phyloP scores from a whole-genome alignment of 2,888 invertebrate species.

The Rhagonycha lutea region DNA sequence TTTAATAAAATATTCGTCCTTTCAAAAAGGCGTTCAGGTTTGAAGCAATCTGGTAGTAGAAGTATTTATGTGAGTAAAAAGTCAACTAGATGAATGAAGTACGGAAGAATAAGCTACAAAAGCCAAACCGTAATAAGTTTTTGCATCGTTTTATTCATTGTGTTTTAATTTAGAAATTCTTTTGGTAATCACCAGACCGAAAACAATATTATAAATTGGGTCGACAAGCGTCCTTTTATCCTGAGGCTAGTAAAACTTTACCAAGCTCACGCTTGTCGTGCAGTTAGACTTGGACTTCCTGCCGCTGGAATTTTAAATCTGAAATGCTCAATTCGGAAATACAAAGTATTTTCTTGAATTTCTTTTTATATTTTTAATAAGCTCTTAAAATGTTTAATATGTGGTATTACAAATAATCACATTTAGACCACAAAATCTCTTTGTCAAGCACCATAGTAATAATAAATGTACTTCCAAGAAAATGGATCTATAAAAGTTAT shows the following conservation, averaged over 20 bases:
- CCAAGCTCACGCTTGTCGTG: neutral
- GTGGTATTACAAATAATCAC: too few species aligned
- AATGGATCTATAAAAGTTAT: too few species aligned
- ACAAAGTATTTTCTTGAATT: too few species aligned
- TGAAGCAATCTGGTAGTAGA: neutral
- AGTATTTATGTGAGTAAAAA: neutral
- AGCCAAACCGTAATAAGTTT: slow-evolving; percentile 43
- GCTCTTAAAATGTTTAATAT: neutral
- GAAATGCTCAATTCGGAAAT: too few species aligned
- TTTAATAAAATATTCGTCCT: neutral
- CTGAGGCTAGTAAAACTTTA: neutral
- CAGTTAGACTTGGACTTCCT: neutral
- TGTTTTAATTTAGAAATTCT: slow-evolving; percentile 44
- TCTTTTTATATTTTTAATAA: neutral
- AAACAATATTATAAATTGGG: slow-evolving; percentile 47
- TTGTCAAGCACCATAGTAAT: neutral
- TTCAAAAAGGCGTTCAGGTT: neutral
- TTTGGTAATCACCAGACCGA: slow-evolving; percentile 42
- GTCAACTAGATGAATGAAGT: slow-evolving; percentile 26
- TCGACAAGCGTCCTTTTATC: slow-evolving; percentile 41
- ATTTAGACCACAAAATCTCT: neutral
- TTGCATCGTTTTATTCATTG: slow-evolving; percentile 43
- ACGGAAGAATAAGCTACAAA: slow-evolving; percentile 37
- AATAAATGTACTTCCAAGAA: neutral
- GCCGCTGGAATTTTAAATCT: too few species aligned